Evolutionary conservation across 2,113 vertebrate species (phyloP).

Genomic region (Amphiprion percula): DNA sequence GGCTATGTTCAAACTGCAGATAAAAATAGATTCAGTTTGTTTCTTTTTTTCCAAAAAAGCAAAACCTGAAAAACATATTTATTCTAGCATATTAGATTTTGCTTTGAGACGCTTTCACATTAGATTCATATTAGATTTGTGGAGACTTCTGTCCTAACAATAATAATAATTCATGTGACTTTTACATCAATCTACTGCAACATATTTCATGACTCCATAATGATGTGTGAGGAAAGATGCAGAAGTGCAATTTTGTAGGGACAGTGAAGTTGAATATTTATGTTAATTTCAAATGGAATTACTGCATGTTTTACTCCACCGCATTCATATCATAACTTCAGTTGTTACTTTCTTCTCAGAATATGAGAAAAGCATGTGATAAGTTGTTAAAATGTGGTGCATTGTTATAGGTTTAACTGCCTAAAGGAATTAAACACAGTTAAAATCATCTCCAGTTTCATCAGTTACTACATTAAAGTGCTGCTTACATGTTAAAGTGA

Average conservation of each 20-base stretch:
- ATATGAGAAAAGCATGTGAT: no score
- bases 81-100: background rate
- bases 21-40: background rate
- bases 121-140: background rate
- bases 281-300: background rate
- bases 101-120: background rate
- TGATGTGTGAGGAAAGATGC: background rate
- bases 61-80: background rate
- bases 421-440: no score
- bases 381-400: no score
- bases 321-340: background rate
- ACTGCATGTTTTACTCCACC: background rate
- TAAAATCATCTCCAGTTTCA: no score
- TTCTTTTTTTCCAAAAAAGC: background rate
- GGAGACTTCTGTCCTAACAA: background rate
- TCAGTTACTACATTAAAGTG: no score
- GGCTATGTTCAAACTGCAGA: conserved; percentile 9
- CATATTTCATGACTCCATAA: background rate
- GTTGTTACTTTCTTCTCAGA: background rate
- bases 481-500: no score
- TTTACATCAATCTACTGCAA: background rate
- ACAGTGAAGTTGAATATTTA: background rate
- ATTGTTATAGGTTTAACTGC: no score
- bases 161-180: background rate
- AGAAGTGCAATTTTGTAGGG: background rate